Evolutionary conservation across 2,797 vertebrate species (phyloP).

Genomic region (Hipposideros larvatus): DNA sequence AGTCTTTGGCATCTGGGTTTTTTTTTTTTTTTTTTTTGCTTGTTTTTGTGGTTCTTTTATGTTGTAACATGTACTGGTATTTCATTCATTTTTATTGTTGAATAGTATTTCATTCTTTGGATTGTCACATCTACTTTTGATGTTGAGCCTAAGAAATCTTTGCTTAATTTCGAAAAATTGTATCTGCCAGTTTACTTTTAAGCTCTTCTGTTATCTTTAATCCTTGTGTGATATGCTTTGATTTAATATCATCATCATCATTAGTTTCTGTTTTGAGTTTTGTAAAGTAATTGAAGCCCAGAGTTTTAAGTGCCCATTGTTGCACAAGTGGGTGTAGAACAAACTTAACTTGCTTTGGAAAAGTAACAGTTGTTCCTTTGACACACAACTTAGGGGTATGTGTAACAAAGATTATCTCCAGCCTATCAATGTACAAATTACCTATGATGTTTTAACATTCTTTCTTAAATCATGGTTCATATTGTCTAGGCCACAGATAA

Average conservation of each 20-base stretch:
- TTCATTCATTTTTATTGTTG: slow-evolving; percentile 22
- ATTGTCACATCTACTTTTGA: background rate
- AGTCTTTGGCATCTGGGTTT: background rate
- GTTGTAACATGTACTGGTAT: background rate
- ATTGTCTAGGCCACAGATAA: slow-evolving; percentile 84
- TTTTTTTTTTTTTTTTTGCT: slow-evolving; percentile 19
- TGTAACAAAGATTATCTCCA: background rate
- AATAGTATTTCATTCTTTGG: background rate
- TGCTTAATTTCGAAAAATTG: background rate
- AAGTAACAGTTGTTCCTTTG: slow-evolving; percentile 32
- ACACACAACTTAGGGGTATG: background rate
- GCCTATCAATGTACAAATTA: background rate
- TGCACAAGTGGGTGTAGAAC: background rate
- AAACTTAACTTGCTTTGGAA: slow-evolving; percentile 25
- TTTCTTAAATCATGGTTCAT: slow-evolving; percentile 69
- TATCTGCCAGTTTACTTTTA: background rate
- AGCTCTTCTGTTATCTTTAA: slow-evolving; percentile 12
- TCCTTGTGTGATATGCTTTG: background rate
- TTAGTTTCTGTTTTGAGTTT: slow-evolving; percentile 41
- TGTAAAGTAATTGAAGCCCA: background rate
- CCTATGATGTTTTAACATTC: slow-evolving; percentile 37
- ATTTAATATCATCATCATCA: background rate
- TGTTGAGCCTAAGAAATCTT: slow-evolving; percentile 27
- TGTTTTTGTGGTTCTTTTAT: background rate
- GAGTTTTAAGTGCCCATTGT: background rate